Percentiles rank a stretch among this genome's conserved stretches.
phyloP scores from a whole-genome alignment of 2,888 invertebrate genomes.

The Eristalis pertinax region DNA sequence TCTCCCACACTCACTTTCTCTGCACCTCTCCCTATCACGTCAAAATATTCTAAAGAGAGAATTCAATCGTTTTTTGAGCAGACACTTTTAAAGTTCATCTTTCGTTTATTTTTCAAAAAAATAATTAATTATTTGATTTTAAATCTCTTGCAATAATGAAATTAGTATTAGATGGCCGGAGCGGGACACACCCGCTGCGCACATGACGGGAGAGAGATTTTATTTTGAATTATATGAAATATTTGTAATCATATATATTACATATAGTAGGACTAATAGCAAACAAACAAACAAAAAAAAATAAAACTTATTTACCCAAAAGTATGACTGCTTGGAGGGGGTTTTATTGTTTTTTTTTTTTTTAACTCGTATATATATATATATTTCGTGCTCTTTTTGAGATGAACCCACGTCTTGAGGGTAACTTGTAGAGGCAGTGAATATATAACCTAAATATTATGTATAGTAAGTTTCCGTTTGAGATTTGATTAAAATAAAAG shows the following conservation, averaged over 20 bases:
- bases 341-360: constrained; percentile 26
- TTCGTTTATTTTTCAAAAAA: constrained; percentile 30
- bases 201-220: constrained; percentile 19
- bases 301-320: constrained; percentile 37
- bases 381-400: background rate
- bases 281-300: constrained; percentile 5
- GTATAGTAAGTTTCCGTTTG: constrained; percentile 43
- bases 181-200: constrained; percentile 13
- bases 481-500: constrained; percentile 62
- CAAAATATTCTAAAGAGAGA: constrained; percentile 3
- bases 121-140: constrained; percentile 55
- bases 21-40: background rate
- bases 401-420: background rate
- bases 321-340: constrained; percentile 22
- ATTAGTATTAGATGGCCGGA: constrained; percentile 44
- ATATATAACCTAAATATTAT: constrained; percentile 15
- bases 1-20: constrained; percentile 5
- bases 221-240: constrained; percentile 47
- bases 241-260: constrained; percentile 58
- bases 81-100: constrained; percentile 48
- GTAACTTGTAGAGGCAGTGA: constrained; percentile 32
- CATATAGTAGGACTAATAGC: constrained; percentile 18
- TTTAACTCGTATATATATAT: background rate
- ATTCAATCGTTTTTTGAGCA: constrained; percentile 33
- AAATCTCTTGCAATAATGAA: constrained; percentile 62